Evolutionary conservation across 2,113 vertebrate genomes (phyloP), one percentile per base, ranked within the genome.

Genomic region (Toxostoma redivivum): DNA sequence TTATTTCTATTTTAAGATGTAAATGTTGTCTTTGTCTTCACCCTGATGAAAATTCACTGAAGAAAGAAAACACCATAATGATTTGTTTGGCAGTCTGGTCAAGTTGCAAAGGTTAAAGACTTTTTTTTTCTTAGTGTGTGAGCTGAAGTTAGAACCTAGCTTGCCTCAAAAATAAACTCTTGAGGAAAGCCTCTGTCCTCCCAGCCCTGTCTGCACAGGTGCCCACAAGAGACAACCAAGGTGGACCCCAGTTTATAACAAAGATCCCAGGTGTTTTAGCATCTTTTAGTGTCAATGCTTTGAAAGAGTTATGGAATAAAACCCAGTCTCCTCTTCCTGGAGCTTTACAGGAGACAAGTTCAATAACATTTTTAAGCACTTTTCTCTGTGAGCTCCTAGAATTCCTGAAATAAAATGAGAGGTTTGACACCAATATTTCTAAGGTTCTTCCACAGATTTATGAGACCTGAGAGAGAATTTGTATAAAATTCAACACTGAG

Each of bases 1-100:
- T 90, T 90, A 81, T 90, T 96, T 92, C 86, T 96, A 94, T 97
- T 96, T 79, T 93, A 77, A 90, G 86, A 86, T 60, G 67, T 57
- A 92, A 84, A 93, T 69, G 40, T 82, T 94, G 87, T 48, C 38
- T 96, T 93, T 76, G 66, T 85, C 88, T 92, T 93, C 80, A 92
- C 58, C 82, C 84, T 86, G 86, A 93, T 91, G 82, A 97, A 95
- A 91, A 84, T 88, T 60, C 72, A 86, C 73, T 14, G 35, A 88
- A 88, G 79, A 89, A 87, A 89, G 24, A 62, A 82, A 85, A 42
- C 10, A 62, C 66, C 9, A 1, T 16, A 79, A 81, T 3, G 3
- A 93, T 61, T 87, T 86, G n/a, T 88, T 56, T 40, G 69, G 48
- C 21, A 38, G 56, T 37, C 69, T 86, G 58, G 54, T 50, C 69